A percentile compares a stretch with the other conserved stretches of the same genome.
These are phyloP conservation scores for Empis stercorea DNA, from an alignment of 2,888 invertebrate species.

Conservation along the genomic window DNA sequence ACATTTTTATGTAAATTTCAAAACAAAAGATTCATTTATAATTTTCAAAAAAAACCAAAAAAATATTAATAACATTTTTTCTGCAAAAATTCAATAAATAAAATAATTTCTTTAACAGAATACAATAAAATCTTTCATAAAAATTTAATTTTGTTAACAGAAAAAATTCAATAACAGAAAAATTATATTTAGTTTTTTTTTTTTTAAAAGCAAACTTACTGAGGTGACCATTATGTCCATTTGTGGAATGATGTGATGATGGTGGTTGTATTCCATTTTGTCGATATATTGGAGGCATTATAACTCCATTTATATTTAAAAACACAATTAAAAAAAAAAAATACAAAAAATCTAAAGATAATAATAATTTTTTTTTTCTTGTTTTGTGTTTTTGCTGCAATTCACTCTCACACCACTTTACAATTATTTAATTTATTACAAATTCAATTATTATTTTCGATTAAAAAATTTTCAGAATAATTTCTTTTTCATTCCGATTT, in stretches of 20 bases:
- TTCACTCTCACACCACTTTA: no score
- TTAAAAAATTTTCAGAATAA: no score
- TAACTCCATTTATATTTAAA: background rate
- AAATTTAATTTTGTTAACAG: background rate
- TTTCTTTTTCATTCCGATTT: no score
- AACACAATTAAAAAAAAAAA: background rate
- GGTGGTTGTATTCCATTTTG: slow-evolving; percentile 12
- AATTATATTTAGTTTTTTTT: no score
- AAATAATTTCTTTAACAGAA: background rate
- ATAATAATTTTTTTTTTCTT: background rate
- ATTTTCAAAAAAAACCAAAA: no score
- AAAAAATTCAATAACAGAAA: background rate
- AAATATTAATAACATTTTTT: no score
- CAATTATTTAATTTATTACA: no score
- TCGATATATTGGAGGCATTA: slow-evolving; percentile 10
- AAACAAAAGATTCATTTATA: no score
- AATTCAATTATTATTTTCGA: no score
- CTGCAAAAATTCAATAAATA: no score
- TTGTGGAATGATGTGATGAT: background rate
- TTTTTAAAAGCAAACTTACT: slow-evolving; percentile 7
- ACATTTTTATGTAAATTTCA: no score
- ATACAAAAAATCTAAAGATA: background rate
- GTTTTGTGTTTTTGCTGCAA: no score
- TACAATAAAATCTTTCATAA: background rate
- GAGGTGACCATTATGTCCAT: slow-evolving; percentile 8